These are phyloP conservation scores for Leptarthrus brevirostris DNA, from an alignment of 2,888 invertebrate species.

Conservation along the genomic window DNA sequence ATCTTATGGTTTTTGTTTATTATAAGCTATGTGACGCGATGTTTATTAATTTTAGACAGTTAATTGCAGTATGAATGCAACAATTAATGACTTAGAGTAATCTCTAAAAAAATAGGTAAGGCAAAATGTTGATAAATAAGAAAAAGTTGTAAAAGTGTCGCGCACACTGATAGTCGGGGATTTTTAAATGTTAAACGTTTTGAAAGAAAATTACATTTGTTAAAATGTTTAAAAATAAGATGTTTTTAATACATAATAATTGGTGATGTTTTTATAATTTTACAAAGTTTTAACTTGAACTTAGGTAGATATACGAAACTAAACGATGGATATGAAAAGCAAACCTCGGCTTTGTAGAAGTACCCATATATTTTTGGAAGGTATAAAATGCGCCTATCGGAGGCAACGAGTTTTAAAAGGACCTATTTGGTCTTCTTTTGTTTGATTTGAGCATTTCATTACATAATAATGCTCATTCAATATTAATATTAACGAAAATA, in stretches of 20 bases:
- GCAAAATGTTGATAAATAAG: conserved; percentile 40
- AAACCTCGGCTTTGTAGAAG: too few species aligned
- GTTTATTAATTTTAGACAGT: conserved; percentile 36
- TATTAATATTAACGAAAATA: not conserved
- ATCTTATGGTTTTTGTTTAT: conserved; percentile 50
- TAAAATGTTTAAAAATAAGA: conserved; percentile 18
- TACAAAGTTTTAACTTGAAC: not conserved
- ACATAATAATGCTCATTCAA: not conserved
- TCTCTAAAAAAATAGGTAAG: conserved; percentile 11
- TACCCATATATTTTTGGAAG: too few species aligned
- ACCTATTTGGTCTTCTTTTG: too few species aligned
- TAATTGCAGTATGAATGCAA: conserved; percentile 16
- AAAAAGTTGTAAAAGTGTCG: not conserved
- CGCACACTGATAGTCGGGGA: conserved; percentile 8
- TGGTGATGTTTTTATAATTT: conserved; percentile 29
- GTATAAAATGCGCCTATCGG: too few species aligned
- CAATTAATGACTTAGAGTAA: not conserved
- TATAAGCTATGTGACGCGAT: conserved; percentile 48
- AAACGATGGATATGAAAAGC: too few species aligned
- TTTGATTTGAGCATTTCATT: not conserved
- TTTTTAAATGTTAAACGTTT: conserved; percentile 38
- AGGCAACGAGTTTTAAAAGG: too few species aligned
- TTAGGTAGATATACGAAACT: too few species aligned
- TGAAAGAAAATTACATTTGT: not conserved
- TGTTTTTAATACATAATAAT: not conserved